Percentiles rank a stretch among this genome's conserved stretches.
Evolutionary conservation across 2,888 invertebrate species (phyloP).

Genomic region (Chirona hameri): DNA sequence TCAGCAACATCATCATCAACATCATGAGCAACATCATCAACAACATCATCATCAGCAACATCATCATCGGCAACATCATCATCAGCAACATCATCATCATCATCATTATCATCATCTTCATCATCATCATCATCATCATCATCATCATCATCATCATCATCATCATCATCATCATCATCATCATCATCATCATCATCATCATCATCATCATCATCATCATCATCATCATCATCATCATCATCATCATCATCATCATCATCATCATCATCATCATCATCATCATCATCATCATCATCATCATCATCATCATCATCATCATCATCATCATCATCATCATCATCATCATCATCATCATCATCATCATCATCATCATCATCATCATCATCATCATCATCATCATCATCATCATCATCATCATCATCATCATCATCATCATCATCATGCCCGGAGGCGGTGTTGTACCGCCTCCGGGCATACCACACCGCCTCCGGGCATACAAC

Average conservation of each 20-base stretch:
- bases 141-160: constrained; percentile 22
- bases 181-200: neutral
- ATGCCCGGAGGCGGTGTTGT: no score
- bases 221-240: neutral
- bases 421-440: no score
- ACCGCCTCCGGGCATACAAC: no score
- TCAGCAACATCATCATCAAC: no score
- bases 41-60: no score
- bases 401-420: constrained; percentile 22
- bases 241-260: constrained; percentile 22
- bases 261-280: constrained; percentile 22
- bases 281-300: constrained; percentile 22
- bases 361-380: constrained; percentile 22
- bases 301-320: constrained; percentile 22
- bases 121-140: constrained; percentile 11
- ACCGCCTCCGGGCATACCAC: no score
- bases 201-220: neutral
- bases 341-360: constrained; percentile 22
- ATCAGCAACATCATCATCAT: no score
- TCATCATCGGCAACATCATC: no score
- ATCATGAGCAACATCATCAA: no score
- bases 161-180: constrained; percentile 22
- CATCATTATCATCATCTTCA: constrained; percentile 8
- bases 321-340: constrained; percentile 22
- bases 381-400: constrained; percentile 22